phyloP scores from a whole-genome alignment of 2,113 vertebrate species.

The Hiodon alosoides region DNA sequence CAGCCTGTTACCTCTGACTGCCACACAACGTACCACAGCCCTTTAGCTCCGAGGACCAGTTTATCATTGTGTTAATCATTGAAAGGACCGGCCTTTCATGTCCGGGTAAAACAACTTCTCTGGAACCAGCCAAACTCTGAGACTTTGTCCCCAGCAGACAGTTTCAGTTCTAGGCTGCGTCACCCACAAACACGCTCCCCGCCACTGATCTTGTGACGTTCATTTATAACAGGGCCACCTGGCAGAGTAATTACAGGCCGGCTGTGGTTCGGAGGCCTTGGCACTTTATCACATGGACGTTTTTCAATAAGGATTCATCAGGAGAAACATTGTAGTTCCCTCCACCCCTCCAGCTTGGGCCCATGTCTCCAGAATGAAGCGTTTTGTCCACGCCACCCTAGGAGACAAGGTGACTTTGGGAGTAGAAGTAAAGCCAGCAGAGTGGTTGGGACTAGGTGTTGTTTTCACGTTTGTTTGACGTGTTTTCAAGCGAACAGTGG shows the following conservation, averaged over 20 bases:
- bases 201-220: background rate
- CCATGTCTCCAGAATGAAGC: slow-evolving; percentile 17
- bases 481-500: too few species aligned
- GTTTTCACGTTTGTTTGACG: background rate
- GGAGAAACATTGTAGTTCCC: slow-evolving; percentile 3
- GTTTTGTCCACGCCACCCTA: background rate
- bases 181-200: slow-evolving; percentile 8
- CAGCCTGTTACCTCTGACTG: too few species aligned
- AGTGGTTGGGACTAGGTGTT: background rate
- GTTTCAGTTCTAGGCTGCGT: background rate
- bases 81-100: background rate
- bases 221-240: slow-evolving; percentile 17
- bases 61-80: too few species aligned
- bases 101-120: background rate
- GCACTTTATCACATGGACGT: slow-evolving; percentile 3
- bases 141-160: background rate
- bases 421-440: background rate
- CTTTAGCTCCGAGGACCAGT: too few species aligned
- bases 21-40: too few species aligned
- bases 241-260: slow-evolving; percentile 16
- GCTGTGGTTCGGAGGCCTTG: background rate
- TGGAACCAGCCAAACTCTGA: background rate
- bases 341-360: background rate
- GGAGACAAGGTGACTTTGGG: slow-evolving; percentile 22
- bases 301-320: slow-evolving; percentile 21